These are phyloP conservation scores for Brachionus rubens DNA, from an alignment of 1,140 invertebrate genomes.

Conservation along the genomic window DNA sequence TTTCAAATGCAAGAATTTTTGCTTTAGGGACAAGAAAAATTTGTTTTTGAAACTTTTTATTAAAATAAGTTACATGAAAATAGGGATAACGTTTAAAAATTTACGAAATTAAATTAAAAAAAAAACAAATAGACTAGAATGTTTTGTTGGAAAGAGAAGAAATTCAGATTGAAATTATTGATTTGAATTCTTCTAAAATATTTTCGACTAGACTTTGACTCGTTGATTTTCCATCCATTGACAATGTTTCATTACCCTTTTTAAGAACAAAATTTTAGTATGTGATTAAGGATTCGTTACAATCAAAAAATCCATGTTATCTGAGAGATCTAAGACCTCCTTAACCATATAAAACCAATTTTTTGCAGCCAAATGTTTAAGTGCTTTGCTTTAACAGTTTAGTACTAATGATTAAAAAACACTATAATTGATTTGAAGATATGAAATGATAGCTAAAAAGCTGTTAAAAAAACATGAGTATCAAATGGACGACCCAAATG, in stretches of 20 bases:
- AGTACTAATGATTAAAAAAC: too few species aligned
- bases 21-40: not conserved
- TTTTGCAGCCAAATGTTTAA: too few species aligned
- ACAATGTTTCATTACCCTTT: not conserved
- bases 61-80: not conserved
- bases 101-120: conserved; percentile 10
- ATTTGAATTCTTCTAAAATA: conserved; percentile 29
- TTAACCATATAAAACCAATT: too few species aligned
- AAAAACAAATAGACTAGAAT: conserved; percentile 14
- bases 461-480: too few species aligned
- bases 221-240: conserved; percentile 27
- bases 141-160: not conserved
- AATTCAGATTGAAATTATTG: not conserved
- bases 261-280: too few species aligned
- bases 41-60: not conserved
- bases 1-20: not conserved
- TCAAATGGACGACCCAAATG: too few species aligned
- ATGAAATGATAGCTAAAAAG: too few species aligned
- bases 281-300: too few species aligned
- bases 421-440: too few species aligned
- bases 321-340: too few species aligned
- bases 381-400: too few species aligned
- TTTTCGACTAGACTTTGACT: conserved; percentile 18
- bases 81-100: conserved; percentile 10
- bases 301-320: too few species aligned